Base-by-base conservation (phyloP, 2,797 vertebrate genomes). In the Pipistrellus pygmaeus region DNA sequence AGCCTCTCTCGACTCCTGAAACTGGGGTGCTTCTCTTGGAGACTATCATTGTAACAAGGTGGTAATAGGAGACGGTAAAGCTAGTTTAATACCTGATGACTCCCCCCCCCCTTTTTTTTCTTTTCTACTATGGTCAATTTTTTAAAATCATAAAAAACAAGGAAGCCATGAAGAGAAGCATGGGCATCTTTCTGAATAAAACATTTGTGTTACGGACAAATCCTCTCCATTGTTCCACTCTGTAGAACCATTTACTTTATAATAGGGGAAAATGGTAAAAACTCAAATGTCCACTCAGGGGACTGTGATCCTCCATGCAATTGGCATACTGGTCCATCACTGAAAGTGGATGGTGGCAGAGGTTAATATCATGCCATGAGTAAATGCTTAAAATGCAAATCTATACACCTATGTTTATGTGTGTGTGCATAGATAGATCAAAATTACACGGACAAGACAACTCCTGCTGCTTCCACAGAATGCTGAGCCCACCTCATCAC, bases 181-280 rank as follows among this genome's bases (percentile, higher is more conserved):
- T 15, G 57, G 14, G 21, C 48, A 91, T 80, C 8, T 84, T 93
- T 90, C 64, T 81, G 55, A 89, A 82, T 6, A 57, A 78, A 88
- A 41, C 5, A 51, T 91, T 76, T 91, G 41, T 53, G 38, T 69
- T 57, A 57, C 30, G 48, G 89, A 78, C 48, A 93, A 88, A 68
- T 88, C n/a, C 12, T 57, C 51, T 95, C 41, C 51, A 60, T 68
- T 44, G 3, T 38, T 38, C 76, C 30, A 60, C 18, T 46, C 68
- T 62, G 0, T 53, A 57, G 51, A 95, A 81, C 27, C 57, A 23
- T 72, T 84, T 62, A 20, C 48, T 69, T 94, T 71, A 32, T 53
- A 69, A 57, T 8, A 14, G 51, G 21, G 41, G 64, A 91, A 88
- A 87, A 90, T 44, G 55, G n/a, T 73, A n/a, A 66, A 21, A 87